A percentile compares a stretch with the other conserved stretches of the same genome.
Conservation (phyloP, 2,113 vertebrate genomes). For the Campylomormyrus numenius region DNA sequence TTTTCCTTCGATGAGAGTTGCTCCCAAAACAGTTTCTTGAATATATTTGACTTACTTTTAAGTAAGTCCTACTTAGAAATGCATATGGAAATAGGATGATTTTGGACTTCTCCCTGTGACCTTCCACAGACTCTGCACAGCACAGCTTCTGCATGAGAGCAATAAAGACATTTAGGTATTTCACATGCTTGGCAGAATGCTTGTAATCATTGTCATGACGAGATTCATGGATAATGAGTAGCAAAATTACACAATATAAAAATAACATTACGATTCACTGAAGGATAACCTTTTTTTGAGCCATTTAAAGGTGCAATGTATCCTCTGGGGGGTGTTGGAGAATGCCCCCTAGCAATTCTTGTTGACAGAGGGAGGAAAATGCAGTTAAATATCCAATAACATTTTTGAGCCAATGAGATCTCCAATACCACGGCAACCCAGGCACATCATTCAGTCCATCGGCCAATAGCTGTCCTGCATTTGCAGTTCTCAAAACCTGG, state of each 20-base stretch:
- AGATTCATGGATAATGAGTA: not conserved
- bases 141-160: not conserved
- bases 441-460: not conserved
- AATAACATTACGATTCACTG: not conserved
- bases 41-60: not conserved
- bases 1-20: not conserved
- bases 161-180: not conserved
- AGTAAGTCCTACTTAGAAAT: not conserved
- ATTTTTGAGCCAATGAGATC: not conserved
- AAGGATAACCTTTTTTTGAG: not conserved
- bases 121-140: not conserved
- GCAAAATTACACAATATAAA: not conserved
- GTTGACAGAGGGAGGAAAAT: not conserved
- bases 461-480: conserved; percentile 1
- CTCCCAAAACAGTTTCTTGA: not conserved
- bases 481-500: not conserved
- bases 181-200: not conserved
- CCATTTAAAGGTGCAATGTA: not conserved
- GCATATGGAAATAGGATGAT: not conserved
- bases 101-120: not conserved
- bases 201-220: not conserved
- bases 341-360: not conserved
- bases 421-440: not conserved
- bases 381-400: not conserved
- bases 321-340: not conserved